Conservation (phyloP, 2,113 vertebrate species). For the Mugil cephalus region DNA sequence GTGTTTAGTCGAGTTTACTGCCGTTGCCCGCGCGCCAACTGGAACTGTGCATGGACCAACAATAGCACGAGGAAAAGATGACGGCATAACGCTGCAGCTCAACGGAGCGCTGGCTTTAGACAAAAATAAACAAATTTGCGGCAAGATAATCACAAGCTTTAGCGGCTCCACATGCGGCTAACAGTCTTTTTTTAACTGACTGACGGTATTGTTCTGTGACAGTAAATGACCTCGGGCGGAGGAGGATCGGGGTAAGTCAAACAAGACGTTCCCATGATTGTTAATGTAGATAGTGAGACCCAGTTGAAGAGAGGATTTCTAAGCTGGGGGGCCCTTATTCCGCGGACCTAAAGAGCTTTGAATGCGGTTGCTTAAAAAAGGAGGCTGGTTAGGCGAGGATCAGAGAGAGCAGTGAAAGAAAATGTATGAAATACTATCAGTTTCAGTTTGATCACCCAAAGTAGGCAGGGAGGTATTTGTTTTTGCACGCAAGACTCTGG, state of each 20-base stretch:
- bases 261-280: constrained; percentile 66
- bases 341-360: constrained; percentile 57
- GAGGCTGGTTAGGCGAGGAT: constrained; percentile 51
- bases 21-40: constrained; percentile 37
- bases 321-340: constrained; percentile 51
- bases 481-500: constrained; percentile 25
- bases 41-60: constrained; percentile 34
- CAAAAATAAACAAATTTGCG: constrained; percentile 41
- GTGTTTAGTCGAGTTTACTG: constrained; percentile 11
- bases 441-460: constrained; percentile 44
- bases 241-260: constrained; percentile 46
- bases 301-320: constrained; percentile 44
- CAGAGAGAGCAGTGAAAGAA: constrained; percentile 29
- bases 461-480: constrained; percentile 45
- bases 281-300: constrained; percentile 51
- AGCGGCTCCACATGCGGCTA: constrained; percentile 41
- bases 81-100: constrained; percentile 35
- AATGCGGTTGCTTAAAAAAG: constrained; percentile 55
- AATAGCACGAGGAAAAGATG: constrained; percentile 55
- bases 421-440: constrained; percentile 54
- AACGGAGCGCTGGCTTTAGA: constrained; percentile 20
- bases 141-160: constrained; percentile 61
- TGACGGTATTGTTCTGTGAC: constrained; percentile 47
- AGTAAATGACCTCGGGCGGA: constrained; percentile 26
- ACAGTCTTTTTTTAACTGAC: constrained; percentile 35